A percentile compares a stretch with the other conserved stretches of the same genome.
Evolutionary conservation across 2,113 vertebrate species (phyloP).

Genomic region (Erythrocebus patas): DNA sequence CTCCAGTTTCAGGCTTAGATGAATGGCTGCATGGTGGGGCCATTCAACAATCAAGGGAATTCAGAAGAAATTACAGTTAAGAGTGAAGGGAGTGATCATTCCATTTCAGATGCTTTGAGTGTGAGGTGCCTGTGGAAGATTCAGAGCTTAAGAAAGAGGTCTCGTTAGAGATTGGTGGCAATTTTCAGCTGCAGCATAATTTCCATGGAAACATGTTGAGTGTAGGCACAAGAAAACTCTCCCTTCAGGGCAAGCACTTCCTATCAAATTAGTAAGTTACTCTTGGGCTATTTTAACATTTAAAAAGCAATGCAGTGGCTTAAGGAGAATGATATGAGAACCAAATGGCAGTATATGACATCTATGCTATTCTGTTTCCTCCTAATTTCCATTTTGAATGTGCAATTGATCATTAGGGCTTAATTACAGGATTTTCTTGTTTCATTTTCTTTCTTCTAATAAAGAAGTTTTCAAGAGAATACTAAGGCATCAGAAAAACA

Average conservation of each 20-base stretch:
- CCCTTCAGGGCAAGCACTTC: background rate
- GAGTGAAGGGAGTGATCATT: background rate
- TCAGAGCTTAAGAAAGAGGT: background rate
- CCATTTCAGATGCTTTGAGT: background rate
- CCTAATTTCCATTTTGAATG: background rate
- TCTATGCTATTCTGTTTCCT: background rate
- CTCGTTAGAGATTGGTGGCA: background rate
- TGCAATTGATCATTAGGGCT: background rate
- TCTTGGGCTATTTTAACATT: background rate
- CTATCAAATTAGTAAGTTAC: conserved; percentile 37
- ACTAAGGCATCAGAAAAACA: background rate
- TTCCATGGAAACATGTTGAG: conserved; percentile 24
- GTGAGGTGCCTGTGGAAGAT: background rate
- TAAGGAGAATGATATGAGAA: background rate
- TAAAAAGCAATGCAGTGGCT: background rate
- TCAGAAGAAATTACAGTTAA: background rate
- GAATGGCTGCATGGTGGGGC: background rate
- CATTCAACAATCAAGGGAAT: background rate
- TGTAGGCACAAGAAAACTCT: conserved; percentile 5
- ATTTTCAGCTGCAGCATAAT: background rate
- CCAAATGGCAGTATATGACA: background rate
- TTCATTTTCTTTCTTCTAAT: background rate
- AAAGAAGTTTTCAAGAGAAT: conserved; percentile 4
- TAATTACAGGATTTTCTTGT: background rate
- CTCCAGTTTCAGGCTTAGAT: background rate